Conservation (phyloP, 2,797 vertebrate genomes). For the Galaxias olidus region DNA sequence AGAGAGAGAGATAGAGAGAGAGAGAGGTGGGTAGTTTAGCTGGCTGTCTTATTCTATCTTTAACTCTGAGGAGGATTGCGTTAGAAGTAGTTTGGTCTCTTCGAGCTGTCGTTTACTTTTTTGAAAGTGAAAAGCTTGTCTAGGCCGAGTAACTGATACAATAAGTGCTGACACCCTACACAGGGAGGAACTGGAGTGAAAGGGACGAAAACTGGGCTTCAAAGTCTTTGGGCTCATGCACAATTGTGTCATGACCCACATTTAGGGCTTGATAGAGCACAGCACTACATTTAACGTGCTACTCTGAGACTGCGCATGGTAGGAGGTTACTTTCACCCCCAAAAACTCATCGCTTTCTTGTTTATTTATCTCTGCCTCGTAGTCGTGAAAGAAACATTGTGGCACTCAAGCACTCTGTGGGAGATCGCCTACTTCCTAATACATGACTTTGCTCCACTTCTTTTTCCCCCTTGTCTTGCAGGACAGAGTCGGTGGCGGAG, state of each 20-base stretch:
- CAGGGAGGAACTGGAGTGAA: neutral
- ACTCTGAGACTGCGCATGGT: conserved; percentile 28
- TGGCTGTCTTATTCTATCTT: neutral
- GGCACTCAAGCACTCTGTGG: conserved; percentile 46
- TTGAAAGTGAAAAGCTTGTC: too few relatives aligned
- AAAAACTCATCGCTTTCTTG: neutral
- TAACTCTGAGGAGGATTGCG: neutral
- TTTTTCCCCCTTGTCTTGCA: conserved; percentile 59
- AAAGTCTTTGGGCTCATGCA: conserved; percentile 22
- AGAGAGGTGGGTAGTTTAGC: conserved; percentile 8
- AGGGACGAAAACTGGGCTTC: neutral
- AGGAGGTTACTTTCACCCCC: conserved; percentile 20
- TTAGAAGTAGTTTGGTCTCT: neutral
- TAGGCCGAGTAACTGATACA: neutral
- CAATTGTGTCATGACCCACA: conserved; percentile 62
- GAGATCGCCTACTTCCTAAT: conserved; percentile 44
- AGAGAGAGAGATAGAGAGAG: neutral
- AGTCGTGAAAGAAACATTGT: conserved; percentile 57
- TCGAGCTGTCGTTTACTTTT: too few relatives aligned
- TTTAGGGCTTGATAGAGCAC: conserved; percentile 32
- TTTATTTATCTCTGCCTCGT: neutral
- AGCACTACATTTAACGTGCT: conserved; percentile 47
- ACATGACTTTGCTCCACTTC: conserved; percentile 30
- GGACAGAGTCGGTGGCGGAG: conserved; percentile 95
- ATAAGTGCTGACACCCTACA: conserved; percentile 1